Percentiles rank a stretch among this genome's conserved stretches.
Evolutionary conservation across 23 tunicate genomes (phyloP).

Genomic region (Trididemnum nubilum): DNA sequence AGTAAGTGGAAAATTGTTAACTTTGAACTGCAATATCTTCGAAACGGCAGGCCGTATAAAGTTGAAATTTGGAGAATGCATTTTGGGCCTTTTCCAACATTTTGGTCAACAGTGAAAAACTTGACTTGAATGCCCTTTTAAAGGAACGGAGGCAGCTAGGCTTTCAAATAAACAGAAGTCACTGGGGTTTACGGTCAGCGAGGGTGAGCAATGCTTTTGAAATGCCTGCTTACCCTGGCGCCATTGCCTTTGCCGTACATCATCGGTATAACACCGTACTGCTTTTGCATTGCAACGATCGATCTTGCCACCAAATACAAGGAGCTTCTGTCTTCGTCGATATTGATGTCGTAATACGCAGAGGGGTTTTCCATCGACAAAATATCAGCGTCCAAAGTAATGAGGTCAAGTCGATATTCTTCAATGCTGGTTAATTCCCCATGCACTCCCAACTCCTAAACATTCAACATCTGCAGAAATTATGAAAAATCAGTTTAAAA

Average conservation of each 20-base stretch:
- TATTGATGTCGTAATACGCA: slow-evolving; percentile 54
- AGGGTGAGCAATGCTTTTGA: too few relatives aligned
- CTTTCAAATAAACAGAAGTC: too few relatives aligned
- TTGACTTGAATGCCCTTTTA: too few relatives aligned
- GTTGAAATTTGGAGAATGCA: too few relatives aligned
- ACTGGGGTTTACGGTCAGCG: too few relatives aligned
- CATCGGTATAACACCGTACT: slow-evolving; percentile 77
- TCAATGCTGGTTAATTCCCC: slow-evolving; percentile 58
- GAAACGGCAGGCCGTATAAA: too few relatives aligned
- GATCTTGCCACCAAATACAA: slow-evolving; percentile 71
- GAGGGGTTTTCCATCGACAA: slow-evolving; percentile 71
- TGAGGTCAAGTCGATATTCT: slow-evolving; percentile 77
- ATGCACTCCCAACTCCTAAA: slow-evolving; percentile 83
- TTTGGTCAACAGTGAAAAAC: too few relatives aligned
- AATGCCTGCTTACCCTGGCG: slow-evolving; percentile 62
- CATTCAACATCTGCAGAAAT: neutral
- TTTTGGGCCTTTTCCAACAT: too few relatives aligned
- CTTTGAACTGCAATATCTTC: too few relatives aligned
- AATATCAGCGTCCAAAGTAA: slow-evolving; percentile 76
- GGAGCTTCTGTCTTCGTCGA: slow-evolving; percentile 74
- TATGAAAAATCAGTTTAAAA: slow-evolving; percentile 14
- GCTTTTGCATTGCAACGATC: slow-evolving; percentile 58
- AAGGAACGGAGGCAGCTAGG: too few relatives aligned
- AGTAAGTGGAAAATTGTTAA: too few relatives aligned
- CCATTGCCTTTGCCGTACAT: slow-evolving; percentile 76